Base-by-base conservation (phyloP, 1,140 invertebrate species). In the Pseudomyrmex dendroicus region DNA sequence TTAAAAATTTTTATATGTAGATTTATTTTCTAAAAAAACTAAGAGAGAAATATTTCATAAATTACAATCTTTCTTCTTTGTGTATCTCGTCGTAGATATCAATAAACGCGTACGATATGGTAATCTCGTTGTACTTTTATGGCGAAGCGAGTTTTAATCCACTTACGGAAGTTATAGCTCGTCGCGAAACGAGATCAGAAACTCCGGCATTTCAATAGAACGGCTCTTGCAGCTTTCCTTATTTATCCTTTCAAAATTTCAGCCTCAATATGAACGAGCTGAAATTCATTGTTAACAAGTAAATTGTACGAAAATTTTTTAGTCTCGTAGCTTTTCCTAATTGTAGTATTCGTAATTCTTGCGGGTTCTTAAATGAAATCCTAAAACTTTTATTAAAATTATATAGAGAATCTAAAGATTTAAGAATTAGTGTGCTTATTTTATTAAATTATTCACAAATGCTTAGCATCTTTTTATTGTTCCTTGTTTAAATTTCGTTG, bases 131-230 rank as follows among this genome's bases (percentile, higher is more conserved):
- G 76, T 80, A 44, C 48, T 52, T 76, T 76, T 66, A 72, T 10
- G 20, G 15, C 54, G 54, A 52, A 48, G 25, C 12, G 50, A 77
- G 66, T n/a, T 80, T 61, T 72, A 80, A 80, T 61, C 66, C 22
- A 50, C 66, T 80, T 80, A 50, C 46, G 17, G 5, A 78, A 80
- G 54, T 80, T 80, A 7, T 70, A 68, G 66, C 22, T 70, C 66
- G 44, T 50, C 10, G 76, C 44, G 76, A 25, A 78, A 78, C 64
- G 20, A 78, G 76, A 78, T 78, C 76, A 70, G 64, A 70, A 70
- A 59, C 54, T 80, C n/a, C 3, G 35, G 44, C 54, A 35, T 80
- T 80, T 80, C 76, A 80, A 80, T 80, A 59, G n/a, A 48, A 48
- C 54, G 15, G 20, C 66, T 50, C 46, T 22, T 22, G 20, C 12